Base-by-base conservation (phyloP, 1,140 invertebrate species). In the Homarus americanus region DNA sequence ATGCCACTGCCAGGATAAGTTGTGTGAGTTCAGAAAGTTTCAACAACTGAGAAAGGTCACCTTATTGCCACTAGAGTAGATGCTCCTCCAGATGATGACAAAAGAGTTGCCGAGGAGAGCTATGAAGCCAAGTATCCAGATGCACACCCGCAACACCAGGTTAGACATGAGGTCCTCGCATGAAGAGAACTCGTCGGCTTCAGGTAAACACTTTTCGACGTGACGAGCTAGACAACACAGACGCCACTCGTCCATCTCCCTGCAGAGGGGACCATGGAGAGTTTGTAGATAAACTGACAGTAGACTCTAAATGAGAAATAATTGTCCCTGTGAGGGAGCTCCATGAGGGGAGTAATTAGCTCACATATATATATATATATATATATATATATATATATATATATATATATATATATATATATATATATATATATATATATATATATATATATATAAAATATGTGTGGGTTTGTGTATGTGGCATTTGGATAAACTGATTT, bases 91-190 rank as follows among this genome's bases (percentile, higher is more conserved):
- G 2, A 95, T 93, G 73, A 97, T 95, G 69, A 97, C 96, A 32
- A 96, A 93, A 4, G 95, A 85, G 93, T 97, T 97, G 41, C 96
- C 96, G 41, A 95, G 94, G 49, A 96, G 95, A 7, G 96, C 96
- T 24, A 96, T 93, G 10, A 95, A 93, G 10, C 96, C 96, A 94
- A 97, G 95, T 20, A 96, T 94, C 96, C 96, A 97, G 78, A 97
- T 96, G 90, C 95, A 95, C 24, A 95, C 93, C 5, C 95, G 93
- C 2, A 96, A 94, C 0, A 96, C 93, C 66, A 94, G 93, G 93
- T 95, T 96, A 36, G 95, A 95, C 95, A 96, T 95, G 73, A 96
- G 94, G 91, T 96, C 95, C 84, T 95, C 95, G 91, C 95, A 96
- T 0, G 95, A 95, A 0, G 95, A 95, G 89, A 96, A 96, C 92